Evolutionary conservation across 2,113 vertebrate genomes (phyloP).

Genomic region (Phyllopteryx taeniolatus): DNA sequence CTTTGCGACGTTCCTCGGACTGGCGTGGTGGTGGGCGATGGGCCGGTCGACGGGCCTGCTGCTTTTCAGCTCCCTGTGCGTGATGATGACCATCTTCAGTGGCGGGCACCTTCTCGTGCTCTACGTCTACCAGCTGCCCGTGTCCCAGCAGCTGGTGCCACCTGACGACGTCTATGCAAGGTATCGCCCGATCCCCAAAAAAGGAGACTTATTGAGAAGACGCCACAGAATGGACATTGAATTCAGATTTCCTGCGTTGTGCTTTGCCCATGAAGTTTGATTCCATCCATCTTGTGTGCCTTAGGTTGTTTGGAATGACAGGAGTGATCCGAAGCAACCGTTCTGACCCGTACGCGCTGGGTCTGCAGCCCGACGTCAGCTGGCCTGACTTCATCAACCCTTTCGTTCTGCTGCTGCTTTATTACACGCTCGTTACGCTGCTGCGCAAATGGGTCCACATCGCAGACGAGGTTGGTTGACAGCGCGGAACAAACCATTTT

Average conservation of each 20-base stretch:
- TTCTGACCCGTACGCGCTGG: slow-evolving; percentile 66
- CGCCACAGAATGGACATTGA: not conserved
- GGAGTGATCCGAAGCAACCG: slow-evolving; percentile 72
- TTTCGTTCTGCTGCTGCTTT: slow-evolving; percentile 74
- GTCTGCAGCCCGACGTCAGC: slow-evolving; percentile 63
- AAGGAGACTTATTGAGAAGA: not conserved
- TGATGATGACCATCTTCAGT: slow-evolving; percentile 77
- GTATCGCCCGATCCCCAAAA: slow-evolving; percentile 39
- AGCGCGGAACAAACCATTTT: not conserved
- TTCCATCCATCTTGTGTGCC: not conserved
- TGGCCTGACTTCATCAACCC: slow-evolving; percentile 79
- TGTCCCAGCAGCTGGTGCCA: slow-evolving; percentile 70
- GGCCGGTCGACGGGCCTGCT: slow-evolving; percentile 61
- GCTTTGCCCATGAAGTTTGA: not conserved
- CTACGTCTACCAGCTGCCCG: slow-evolving; percentile 79
- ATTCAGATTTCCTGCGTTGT: not conserved
- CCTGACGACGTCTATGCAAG: slow-evolving; percentile 74
- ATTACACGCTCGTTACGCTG: slow-evolving; percentile 74
- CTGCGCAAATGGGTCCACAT: slow-evolving; percentile 69
- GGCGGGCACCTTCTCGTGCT: slow-evolving; percentile 72
- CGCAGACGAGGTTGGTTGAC: slow-evolving; percentile 44
- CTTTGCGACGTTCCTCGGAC: slow-evolving; percentile 73
- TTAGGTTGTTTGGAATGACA: slow-evolving; percentile 79
- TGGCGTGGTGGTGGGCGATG: slow-evolving; percentile 81
- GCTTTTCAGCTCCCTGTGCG: slow-evolving; percentile 74